phyloP scores from a whole-genome alignment of 2,113 vertebrate genomes.

The Gallinago jamesoni region DNA sequence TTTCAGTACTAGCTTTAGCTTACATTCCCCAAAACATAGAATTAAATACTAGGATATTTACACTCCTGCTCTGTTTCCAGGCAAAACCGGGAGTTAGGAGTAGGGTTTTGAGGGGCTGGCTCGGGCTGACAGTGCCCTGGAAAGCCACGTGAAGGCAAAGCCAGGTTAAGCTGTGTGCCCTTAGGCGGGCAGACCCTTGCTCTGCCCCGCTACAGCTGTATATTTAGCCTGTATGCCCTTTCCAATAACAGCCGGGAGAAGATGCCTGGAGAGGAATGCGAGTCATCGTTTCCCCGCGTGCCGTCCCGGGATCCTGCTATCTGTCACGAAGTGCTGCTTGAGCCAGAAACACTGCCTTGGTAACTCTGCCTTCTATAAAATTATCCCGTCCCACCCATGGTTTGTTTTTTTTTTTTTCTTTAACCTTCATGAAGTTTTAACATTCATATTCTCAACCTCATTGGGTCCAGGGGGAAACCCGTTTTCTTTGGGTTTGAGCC shows the following conservation, averaged over 20 bases:
- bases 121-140: neutral
- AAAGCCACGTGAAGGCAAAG: neutral
- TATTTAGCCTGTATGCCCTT: slow-evolving; percentile 54
- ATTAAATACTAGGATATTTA: neutral
- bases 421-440: neutral
- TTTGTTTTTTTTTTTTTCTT: neutral
- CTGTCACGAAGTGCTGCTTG: neutral
- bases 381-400: neutral
- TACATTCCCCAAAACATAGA: neutral
- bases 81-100: neutral
- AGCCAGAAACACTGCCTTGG: neutral
- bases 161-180: neutral
- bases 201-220: slow-evolving; percentile 11
- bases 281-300: neutral
- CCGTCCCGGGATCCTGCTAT: neutral
- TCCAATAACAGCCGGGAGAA: neutral
- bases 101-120: neutral
- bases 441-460: fast-evolving
- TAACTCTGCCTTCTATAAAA: neutral
- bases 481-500: neutral
- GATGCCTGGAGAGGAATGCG: slow-evolving; percentile 10
- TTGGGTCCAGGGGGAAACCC: neutral
- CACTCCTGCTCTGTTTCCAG: neutral
- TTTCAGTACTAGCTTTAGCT: neutral
- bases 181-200: neutral